These are phyloP conservation scores for Pandemis cinnamomeana DNA, from an alignment of 2,888 invertebrate species.

Conservation along the genomic window DNA sequence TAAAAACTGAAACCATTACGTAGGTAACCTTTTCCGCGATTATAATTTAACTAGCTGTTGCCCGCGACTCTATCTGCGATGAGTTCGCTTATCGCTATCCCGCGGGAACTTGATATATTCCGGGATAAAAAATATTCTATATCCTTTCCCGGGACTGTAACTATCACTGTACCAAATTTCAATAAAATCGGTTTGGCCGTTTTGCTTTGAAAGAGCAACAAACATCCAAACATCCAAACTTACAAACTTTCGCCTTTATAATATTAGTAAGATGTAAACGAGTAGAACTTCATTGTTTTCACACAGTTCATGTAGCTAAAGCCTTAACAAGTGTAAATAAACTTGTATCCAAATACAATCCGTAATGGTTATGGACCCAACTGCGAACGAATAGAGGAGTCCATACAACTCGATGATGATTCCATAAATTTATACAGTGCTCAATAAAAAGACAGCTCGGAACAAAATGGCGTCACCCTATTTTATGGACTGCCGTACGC, in stretches of 20 bases:
- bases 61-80: too few relatives aligned
- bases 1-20: background rate
- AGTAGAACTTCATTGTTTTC: background rate
- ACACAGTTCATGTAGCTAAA: constrained; percentile 46
- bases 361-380: constrained; percentile 79
- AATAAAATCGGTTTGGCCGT: too few relatives aligned
- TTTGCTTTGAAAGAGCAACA: too few relatives aligned
- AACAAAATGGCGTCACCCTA: constrained; percentile 79
- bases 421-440: constrained; percentile 84
- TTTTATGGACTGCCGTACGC: constrained; percentile 70
- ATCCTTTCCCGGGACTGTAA: too few relatives aligned
- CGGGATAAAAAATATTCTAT: too few relatives aligned
- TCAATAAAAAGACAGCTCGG: constrained; percentile 77
- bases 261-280: too few relatives aligned
- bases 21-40: background rate
- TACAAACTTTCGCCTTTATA: too few relatives aligned
- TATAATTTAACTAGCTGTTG: background rate
- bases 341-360: constrained; percentile 78
- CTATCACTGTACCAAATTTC: too few relatives aligned
- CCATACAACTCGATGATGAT: constrained; percentile 82
- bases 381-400: constrained; percentile 75
- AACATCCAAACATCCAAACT: too few relatives aligned
- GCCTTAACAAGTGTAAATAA: constrained; percentile 73
- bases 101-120: too few relatives aligned
- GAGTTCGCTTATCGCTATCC: too few relatives aligned